Evolutionary conservation across 2,797 vertebrate species (phyloP), one percentile per base, ranked within the genome.

Genomic region (Steatocranus sp.): DNA sequence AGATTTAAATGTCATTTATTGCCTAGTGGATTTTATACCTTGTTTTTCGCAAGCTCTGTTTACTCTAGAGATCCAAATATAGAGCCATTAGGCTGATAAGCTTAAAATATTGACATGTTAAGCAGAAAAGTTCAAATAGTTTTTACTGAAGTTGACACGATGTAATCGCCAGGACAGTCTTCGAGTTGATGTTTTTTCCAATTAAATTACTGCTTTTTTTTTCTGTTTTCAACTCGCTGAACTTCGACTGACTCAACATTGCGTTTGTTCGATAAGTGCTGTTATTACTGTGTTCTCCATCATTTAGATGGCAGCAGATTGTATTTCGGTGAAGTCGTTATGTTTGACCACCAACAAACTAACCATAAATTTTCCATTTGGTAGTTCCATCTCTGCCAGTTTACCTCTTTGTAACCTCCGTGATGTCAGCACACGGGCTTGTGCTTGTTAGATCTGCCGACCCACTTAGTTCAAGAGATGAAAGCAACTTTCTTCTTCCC

Each of bases 361-460:
- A 82, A 70, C 68, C 76, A 34, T 84, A 53, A 82, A 77, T 70
- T 88, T 88, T 83, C 73, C 53, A 74, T 85, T 75, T 84, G 53
- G 80, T 85, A 48, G 25, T 80, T 80, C 56, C 48, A 49, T 63
- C 32, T 36, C 50, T 76, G 49, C 79, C 84, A 82, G 49, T 11
- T 11, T 79, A 53, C 23, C 75, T 80, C 58, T 79, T 11, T 38
- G 32, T 70, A 82, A 90, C 87, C 86, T 86, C 78, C 49, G 49
- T 87, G 83, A 87, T 87, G 84, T 91, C 86, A 79, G 87, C 86
- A 32, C 83, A 75, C 58, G 75, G 81, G n/a, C 32, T 76, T 43
- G 58, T 56, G 85, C 70, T 86, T 86, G 82, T 92, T 91, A 84
- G 89, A 89, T 86, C 84, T 75, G 77, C 78, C 32, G 20, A 77